Evolutionary conservation across 64 coral and sea anemone species (phyloP), one percentile per base, ranked within the genome.

Genomic region (Anthopleura sola): DNA sequence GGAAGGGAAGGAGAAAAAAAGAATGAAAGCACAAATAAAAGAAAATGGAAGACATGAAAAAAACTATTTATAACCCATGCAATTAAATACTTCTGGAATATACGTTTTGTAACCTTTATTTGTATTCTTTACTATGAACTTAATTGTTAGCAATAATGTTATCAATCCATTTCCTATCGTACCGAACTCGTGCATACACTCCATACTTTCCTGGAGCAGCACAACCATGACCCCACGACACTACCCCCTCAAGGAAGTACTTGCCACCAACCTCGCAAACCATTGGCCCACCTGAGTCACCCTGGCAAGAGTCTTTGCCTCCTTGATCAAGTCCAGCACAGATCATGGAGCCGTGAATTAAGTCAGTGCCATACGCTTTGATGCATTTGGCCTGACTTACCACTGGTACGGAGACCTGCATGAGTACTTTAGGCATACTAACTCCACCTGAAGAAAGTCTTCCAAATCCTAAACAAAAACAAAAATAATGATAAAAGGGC

Each of bases 171-270:
- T 53, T 3, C 62, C 48, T 83, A 11, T 83, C 49, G 60, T 83
- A 89, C 18, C 87, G 56, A 9, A 89, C 87, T 26, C 80, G 64
- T 31, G 87, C 29, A 44, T 89, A 89, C 3, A 89, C 87, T 46
- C 87, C 87, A 39, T 89, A 89, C 69, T 89, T 89, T 6, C 87
- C 80, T 26, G 87, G 87, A 23, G 60, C 19, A 16, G 87, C 87
- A 83, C 87, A 89, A 10, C 87, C 87, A 31, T 33, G n/a, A 8
- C 87, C 87, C 87, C 87, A 89, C 28, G 87, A 89, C 46, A 89
- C 87, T 37, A 89, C 87, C 40, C 87, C 87, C 49, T 89, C 87
- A 1, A 89, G 80, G 62, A 37, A 89, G 48, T 68, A 89, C 28
- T 75, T 89, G 13, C 87, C 79, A 6, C 53, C 53, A 1, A 13